Base-by-base conservation (phyloP, 1,140 invertebrate species). In the Contarinia nasturtii region DNA sequence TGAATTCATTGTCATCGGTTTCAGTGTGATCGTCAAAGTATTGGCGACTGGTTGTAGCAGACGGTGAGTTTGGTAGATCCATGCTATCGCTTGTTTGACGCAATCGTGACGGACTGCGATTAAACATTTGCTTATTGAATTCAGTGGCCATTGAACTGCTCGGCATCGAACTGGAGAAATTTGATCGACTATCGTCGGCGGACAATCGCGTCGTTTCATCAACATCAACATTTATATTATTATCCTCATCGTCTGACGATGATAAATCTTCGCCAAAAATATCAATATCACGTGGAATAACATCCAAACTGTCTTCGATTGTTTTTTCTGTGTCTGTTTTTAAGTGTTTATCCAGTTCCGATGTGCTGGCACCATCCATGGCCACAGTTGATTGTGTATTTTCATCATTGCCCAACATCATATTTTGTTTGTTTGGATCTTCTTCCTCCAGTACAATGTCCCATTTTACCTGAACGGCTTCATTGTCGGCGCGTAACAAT, bases 391-490 rank as follows among this genome's bases (percentile, higher is more conserved):
- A 33, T 27, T 48, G 14, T 15, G 34, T 33, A n/a, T 18, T 48
- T n/a, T 18, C 33, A 11, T 45, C 15, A 41, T 21, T 44, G 17
- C 42, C 15, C 22, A 34, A 12, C 36, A 20, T 19, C 15, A 38
- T 42, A n/a, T n/a, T n/a, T 37, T 72, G 62, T 56, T 73, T 73
- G 0, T 61, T 57, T 15, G 58, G 55, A 42, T 72, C 84, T 54
- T 87, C 83, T 59, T 94, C 88, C 60, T 94, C 89, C 53, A 82
- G 86, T 33, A 95, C 81, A 0, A 96, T 80, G 64, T 97, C 91
- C 80, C 85, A 96, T 47, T 82, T 83, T 1, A 95, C 84, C 56
- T 76, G 77, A 2, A 86, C 79, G 10, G 91, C 89, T 60, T 94
- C 89, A 61, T 89, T 88, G 62, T 95, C 92, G n/a, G 79, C 79